These are phyloP conservation scores for Epirrhoe alternata DNA, from an alignment of 2,888 invertebrate species.

Conservation along the genomic window DNA sequence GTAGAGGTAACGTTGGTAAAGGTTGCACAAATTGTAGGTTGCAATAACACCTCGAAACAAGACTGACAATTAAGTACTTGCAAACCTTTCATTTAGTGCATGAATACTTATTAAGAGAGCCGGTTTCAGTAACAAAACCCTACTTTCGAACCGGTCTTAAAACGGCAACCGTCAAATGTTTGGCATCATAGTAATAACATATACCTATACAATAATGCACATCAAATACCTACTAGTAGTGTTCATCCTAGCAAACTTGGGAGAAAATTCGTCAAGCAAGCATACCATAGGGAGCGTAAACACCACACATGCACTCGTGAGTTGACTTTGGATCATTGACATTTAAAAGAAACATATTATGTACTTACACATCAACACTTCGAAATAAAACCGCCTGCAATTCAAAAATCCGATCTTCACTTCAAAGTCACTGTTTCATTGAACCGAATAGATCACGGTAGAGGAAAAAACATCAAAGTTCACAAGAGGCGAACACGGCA, in stretches of 20 bases:
- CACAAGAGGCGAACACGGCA: conserved; percentile 40
- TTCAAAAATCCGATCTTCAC: conserved; percentile 51
- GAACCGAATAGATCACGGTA: conserved; percentile 32
- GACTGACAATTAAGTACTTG: conserved; percentile 17
- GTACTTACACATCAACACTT: conserved; percentile 48
- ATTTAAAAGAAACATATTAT: conserved; percentile 29
- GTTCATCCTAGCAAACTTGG: too few relatives aligned
- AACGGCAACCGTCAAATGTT: conserved; percentile 51
- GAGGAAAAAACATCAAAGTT: conserved; percentile 26
- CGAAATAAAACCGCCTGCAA: conserved; percentile 40
- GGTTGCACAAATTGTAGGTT: conserved; percentile 1
- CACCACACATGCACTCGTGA: conserved; percentile 11
- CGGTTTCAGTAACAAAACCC: conserved; percentile 73
- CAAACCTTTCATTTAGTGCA: conserved; percentile 28
- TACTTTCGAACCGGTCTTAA: conserved; percentile 77
- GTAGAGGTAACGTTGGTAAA: neutral
- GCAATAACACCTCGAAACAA: neutral
- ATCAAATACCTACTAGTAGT: neutral
- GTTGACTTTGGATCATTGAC: conserved; percentile 33
- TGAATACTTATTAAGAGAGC: conserved; percentile 62
- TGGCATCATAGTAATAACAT: conserved; percentile 20
- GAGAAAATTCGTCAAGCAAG: neutral
- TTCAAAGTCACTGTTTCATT: conserved; percentile 51
- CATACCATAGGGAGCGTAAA: conserved; percentile 4
- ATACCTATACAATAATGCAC: conserved; percentile 2